Conservation (phyloP, 2,113 vertebrate species). For the Cardinalis cardinalis region DNA sequence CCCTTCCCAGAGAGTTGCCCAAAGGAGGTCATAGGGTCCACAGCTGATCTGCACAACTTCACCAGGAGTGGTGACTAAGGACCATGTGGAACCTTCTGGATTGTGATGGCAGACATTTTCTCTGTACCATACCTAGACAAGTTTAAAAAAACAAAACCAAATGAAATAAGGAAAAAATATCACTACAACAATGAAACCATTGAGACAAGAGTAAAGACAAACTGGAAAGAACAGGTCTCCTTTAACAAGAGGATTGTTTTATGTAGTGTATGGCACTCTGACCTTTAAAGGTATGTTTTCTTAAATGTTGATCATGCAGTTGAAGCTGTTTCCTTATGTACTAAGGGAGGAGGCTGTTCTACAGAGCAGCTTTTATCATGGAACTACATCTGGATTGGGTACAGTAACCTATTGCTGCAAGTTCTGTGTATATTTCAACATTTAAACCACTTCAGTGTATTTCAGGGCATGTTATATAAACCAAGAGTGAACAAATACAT, state of each 20-base stretch:
- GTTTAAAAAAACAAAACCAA: neutral
- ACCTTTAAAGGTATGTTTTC: conserved; percentile 10
- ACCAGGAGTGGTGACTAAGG: conserved; percentile 80
- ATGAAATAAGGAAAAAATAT: neutral
- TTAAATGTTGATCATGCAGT: neutral
- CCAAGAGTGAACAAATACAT: neutral
- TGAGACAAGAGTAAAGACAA: neutral
- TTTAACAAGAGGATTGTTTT: neutral
- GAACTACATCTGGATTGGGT: neutral
- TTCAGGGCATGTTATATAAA: neutral
- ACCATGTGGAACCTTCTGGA: conserved; percentile 90
- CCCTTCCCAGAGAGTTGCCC: conserved; percentile 96
- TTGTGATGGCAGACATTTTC: conserved; percentile 85
- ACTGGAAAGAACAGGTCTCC: neutral
- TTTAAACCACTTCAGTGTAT: neutral
- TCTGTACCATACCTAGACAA: conserved; percentile 89
- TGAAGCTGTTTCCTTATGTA: conserved; percentile 31
- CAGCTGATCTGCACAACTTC: conserved; percentile 97
- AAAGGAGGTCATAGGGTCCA: conserved; percentile 89
- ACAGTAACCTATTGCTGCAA: neutral
- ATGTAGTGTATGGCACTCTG: neutral
- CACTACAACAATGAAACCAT: neutral
- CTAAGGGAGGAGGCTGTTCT: conserved; percentile 32
- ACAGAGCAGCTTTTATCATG: conserved; percentile 8
- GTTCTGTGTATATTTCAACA: neutral